Conservation (phyloP, 2,888 invertebrate genomes). For the Megamerina dolium region DNA sequence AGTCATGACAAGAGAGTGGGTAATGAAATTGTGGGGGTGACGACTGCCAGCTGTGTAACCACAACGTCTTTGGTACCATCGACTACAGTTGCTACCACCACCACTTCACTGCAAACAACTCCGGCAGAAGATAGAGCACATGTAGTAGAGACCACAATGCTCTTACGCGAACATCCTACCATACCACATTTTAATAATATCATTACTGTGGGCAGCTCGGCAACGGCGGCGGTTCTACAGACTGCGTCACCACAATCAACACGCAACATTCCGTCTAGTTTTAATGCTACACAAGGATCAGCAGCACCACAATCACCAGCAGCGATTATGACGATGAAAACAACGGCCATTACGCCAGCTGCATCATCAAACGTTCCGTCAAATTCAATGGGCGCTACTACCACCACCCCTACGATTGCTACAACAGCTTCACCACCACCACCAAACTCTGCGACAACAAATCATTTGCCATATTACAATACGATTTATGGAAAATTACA, state of each 20-base stretch:
- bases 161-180: slow-evolving; percentile 21
- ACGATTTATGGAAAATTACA: slow-evolving; percentile 52
- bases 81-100: neutral
- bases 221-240: slow-evolving; percentile 31
- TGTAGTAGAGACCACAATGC: neutral
- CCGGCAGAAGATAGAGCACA: slow-evolving; percentile 2
- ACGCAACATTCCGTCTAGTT: neutral
- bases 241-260: neutral
- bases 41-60: no score
- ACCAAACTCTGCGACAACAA: slow-evolving; percentile 21
- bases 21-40: no score
- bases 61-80: no score
- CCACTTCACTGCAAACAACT: neutral
- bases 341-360: slow-evolving; percentile 5
- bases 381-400: slow-evolving; percentile 22
- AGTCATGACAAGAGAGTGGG: no score
- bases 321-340: no score
- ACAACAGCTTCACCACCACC: slow-evolving; percentile 24
- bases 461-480: slow-evolving; percentile 41
- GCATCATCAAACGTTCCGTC: slow-evolving; percentile 5
- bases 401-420: slow-evolving; percentile 25
- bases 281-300: neutral
- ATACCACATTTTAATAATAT: slow-evolving; percentile 25
- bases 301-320: slow-evolving; percentile 1
- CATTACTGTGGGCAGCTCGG: slow-evolving; percentile 5